These are phyloP conservation scores for Muntiacus muntjak DNA, from an alignment of 2,113 vertebrate genomes.

Conservation along the genomic window DNA sequence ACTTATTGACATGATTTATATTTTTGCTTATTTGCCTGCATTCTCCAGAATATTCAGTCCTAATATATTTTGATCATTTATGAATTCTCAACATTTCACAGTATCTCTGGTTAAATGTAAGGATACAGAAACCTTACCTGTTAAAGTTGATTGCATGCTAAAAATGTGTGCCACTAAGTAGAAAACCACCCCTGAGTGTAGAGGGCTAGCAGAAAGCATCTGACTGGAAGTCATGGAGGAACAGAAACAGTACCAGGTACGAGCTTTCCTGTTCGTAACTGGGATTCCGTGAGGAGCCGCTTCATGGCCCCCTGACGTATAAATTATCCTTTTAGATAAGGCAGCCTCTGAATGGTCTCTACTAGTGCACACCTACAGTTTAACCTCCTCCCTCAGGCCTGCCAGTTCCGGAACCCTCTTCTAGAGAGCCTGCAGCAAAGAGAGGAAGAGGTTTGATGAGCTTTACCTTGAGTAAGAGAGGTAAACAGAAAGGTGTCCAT, in stretches of 20 bases:
- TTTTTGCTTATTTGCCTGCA: neutral
- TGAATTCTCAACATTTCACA: neutral
- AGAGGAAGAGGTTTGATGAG: neutral
- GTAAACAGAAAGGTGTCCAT: neutral
- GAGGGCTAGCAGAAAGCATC: neutral
- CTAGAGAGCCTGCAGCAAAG: neutral
- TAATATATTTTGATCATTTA: neutral
- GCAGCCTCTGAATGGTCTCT: neutral
- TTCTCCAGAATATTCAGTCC: neutral
- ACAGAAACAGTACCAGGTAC: neutral
- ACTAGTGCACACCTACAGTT: neutral
- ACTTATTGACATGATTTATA: neutral
- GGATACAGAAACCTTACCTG: neutral
- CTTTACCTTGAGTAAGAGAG: neutral
- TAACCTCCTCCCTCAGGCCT: neutral
- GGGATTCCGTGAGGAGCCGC: neutral
- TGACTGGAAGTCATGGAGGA: neutral
- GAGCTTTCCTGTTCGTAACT: neutral
- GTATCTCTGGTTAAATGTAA: neutral
- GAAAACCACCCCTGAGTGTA: neutral
- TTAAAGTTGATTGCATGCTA: neutral
- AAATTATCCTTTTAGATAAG: neutral
- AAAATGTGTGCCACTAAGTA: neutral
- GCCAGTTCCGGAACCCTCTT: neutral
- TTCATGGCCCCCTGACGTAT: neutral